Base-by-base conservation (phyloP, 1,140 invertebrate genomes). In the Drosophila orosa region DNA sequence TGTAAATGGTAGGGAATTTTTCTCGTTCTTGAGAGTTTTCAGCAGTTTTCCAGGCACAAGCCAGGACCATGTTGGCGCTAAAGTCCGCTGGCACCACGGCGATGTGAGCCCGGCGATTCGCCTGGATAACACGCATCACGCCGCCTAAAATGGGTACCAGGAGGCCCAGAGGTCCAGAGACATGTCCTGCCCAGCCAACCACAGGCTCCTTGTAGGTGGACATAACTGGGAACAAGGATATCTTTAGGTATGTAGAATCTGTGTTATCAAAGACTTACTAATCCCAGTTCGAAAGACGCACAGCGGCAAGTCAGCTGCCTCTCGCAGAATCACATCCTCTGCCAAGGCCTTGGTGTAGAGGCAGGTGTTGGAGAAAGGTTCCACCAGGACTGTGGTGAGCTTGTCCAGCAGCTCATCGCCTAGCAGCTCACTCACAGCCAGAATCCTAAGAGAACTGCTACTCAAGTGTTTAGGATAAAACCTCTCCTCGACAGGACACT, bases 121-220 rank as follows among this genome's bases (percentile, higher is more conserved):
- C 94, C 31, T 1, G 95, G 94, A n/a, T 93, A 92, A 95, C 94
- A 50, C 95, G 94, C 5, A 98, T 84, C 0, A 97, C 92, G 19
- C 97, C 97, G 44, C 50, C 50, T 1, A 54, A 1, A 6, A 54
- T 95, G 94, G 9, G 95, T 94, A 27, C 94, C 93, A 95, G 65
- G 0, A 95, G 90, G 19, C 95, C 97, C 48, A 96, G 97, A 5
- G 97, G 96, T 39, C 97, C 97, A 90, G 98, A 98, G 74, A 97
- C 93, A 85, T 98, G 98, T 90, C 98, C 97, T 24, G 98, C 96
- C 96, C 96, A 98, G 3, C 96, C 95, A 6, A 91, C 65, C 0
- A 94, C 72, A 0, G 95, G 95, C 62, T 98, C 97, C 61, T 94
- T 94, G 92, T 95, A 95, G 0, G 96, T 95, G 0, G 96, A 95